Evolutionary conservation across 2,888 invertebrate genomes (phyloP).

Genomic region (Cephus pulcher): DNA sequence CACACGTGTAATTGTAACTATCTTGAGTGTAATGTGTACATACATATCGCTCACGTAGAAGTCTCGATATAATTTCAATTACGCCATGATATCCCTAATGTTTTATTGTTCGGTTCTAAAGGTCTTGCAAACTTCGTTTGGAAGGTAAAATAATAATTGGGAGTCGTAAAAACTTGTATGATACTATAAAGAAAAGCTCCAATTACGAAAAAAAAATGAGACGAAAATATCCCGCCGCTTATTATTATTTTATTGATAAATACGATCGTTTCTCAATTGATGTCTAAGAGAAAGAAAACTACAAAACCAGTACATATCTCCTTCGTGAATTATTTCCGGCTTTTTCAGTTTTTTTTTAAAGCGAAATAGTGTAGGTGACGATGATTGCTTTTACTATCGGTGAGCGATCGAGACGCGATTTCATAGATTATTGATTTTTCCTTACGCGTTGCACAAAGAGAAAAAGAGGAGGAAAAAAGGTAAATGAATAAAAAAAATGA

Average conservation of each 20-base stretch:
- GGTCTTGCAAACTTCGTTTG: neutral
- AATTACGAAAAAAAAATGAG: neutral
- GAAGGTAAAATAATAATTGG: neutral
- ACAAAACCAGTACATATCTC: constrained; percentile 18
- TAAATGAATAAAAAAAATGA: neutral
- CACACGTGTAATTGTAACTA: neutral
- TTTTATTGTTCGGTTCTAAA: neutral
- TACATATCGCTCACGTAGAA: neutral
- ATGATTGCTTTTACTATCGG: neutral
- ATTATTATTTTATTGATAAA: too few relatives aligned
- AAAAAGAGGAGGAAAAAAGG: constrained; percentile 1
- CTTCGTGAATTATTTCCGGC: constrained; percentile 16
- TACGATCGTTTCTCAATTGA: neutral
- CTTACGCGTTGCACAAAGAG: constrained; percentile 22
- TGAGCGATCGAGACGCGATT: neutral
- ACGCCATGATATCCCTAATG: neutral
- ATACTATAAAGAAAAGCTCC: neutral
- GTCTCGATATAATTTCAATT: neutral
- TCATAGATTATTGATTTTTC: constrained; percentile 8
- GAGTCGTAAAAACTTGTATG: too few relatives aligned
- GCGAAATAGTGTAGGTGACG: neutral
- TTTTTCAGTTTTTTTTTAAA: constrained; percentile 2
- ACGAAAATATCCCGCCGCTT: neutral
- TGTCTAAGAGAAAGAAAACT: constrained; percentile 13
- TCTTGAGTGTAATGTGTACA: neutral